Evolutionary conservation across 2,888 invertebrate genomes (phyloP).

Genomic region (Drosophila phalerata): DNA sequence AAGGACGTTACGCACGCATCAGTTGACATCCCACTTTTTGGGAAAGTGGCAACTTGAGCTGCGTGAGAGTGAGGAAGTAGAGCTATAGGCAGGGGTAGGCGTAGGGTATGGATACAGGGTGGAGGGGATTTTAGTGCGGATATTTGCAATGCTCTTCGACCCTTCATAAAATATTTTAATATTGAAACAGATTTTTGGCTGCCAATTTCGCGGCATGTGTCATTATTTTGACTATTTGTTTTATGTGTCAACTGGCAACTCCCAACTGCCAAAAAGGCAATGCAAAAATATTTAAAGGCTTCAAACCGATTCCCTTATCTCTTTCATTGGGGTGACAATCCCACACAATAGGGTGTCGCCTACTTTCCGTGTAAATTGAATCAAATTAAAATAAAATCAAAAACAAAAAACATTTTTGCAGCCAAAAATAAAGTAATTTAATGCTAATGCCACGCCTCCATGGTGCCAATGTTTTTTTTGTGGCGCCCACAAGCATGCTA

Average conservation of each 20-base stretch:
- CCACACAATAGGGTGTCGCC: slow-evolving; percentile 2
- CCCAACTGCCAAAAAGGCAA: slow-evolving; percentile 24
- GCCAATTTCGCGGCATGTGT: slow-evolving; percentile 47
- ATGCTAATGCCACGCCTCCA: slow-evolving; percentile 44
- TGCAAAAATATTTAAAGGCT: slow-evolving; percentile 38
- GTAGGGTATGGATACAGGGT: not conserved
- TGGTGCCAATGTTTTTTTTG: slow-evolving; percentile 7
- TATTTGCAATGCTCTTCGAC: slow-evolving; percentile 35
- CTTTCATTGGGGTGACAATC: not conserved
- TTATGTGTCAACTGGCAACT: slow-evolving; percentile 37
- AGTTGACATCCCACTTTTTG: slow-evolving; percentile 45
- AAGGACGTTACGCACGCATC: slow-evolving; percentile 68
- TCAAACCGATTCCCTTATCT: slow-evolving; percentile 11
- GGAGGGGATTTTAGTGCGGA: slow-evolving; percentile 25
- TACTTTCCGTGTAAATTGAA: slow-evolving; percentile 51
- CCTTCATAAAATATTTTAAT: slow-evolving; percentile 78
- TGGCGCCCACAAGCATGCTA: slow-evolving; percentile 56
- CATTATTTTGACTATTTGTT: slow-evolving; percentile 69
- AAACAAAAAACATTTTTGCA: slow-evolving; percentile 2
- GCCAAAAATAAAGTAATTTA: slow-evolving; percentile 38
- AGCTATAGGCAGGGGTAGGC: not conserved
- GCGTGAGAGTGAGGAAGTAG: not conserved
- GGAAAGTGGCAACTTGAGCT: slow-evolving; percentile 23
- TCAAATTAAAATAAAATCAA: slow-evolving; percentile 30
- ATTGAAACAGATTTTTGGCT: slow-evolving; percentile 69